Base-by-base conservation (phyloP, 2,797 vertebrate genomes). In the Enteromius treurensis region DNA sequence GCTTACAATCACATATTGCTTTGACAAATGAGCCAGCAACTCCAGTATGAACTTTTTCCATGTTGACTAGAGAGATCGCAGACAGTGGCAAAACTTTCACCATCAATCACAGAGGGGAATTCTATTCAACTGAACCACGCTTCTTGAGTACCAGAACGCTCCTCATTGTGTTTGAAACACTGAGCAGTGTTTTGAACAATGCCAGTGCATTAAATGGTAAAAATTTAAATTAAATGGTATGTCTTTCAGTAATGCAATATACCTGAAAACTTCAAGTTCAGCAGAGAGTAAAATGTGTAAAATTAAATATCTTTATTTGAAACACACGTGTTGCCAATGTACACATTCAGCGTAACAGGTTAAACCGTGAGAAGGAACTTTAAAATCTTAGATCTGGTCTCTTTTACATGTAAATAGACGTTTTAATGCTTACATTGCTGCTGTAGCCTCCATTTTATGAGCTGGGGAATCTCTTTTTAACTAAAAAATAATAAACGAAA, bases 241-340 rank as follows among this genome's bases (percentile, higher is more conserved):
- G 64, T 34, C 26, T 64, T 23, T 3, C 15, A 40, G 58, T 64
- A 49, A 64, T 71, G 53, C 17, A 40, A 49, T 17, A 64, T 21
- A 42, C n/a, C 8, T 17, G 26, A 65, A 60, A 15, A 83, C 40
- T n/a, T 21, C 3, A 40, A 71, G 10, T 23, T 84, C 23, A 73
- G 67, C 3, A 76, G 45, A 86, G 47, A 80, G 37, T 29, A 75
- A 86, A 77, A 67, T 88, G 84, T 90, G 88, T 89, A 85, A 90
- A 89, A 89, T 89, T 88, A 89, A 88, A 90, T 89, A 89, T 85
- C 85, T 90, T 91, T 91, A 89, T 90, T 92, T 89, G 84, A 89
- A 86, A 85, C 86, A 89, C 86, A 88, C 64, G 79, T 88, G 88
- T 86, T 80, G 84, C 78, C 73, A 87, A 88, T 79, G 81, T 77